Conservation (phyloP, 2,113 vertebrate species). For the Cnemophilus loriae region DNA sequence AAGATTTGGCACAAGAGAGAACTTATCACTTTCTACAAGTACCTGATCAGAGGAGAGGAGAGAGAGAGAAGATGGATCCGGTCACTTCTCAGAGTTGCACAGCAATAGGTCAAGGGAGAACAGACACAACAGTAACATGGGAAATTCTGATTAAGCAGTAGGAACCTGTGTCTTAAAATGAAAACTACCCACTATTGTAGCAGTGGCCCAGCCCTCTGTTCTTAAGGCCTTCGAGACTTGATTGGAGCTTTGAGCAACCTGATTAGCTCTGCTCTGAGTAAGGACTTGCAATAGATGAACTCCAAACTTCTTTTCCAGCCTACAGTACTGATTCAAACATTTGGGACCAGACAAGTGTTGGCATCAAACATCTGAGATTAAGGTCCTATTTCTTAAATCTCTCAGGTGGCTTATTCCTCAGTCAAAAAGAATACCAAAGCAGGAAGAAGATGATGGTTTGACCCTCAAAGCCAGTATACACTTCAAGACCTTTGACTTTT, state of each 20-base stretch:
- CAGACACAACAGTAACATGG: neutral
- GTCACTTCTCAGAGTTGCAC: neutral
- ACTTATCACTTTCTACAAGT: neutral
- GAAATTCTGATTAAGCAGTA: neutral
- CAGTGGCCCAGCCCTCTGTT: neutral
- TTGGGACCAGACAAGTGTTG: neutral
- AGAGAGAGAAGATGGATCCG: neutral
- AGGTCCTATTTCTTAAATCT: neutral
- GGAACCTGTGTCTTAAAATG: neutral
- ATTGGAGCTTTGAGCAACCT: neutral
- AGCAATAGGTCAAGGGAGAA: neutral
- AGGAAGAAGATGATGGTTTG: neutral
- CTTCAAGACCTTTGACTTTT: neutral
- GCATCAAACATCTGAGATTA: neutral
- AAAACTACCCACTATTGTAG: neutral
- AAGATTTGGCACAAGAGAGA: neutral
- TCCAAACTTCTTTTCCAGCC: neutral
- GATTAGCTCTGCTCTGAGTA: neutral
- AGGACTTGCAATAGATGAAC: neutral
- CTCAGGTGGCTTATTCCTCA: neutral
- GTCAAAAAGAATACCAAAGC: neutral
- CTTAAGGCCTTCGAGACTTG: neutral
- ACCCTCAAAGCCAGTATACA: neutral
- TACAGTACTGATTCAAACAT: neutral
- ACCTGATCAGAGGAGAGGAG: accelerated